Percentiles rank a stretch among this genome's conserved stretches.
Evolutionary conservation across 2,888 invertebrate species (phyloP).

Genomic region (Drosophila tanythrix): DNA sequence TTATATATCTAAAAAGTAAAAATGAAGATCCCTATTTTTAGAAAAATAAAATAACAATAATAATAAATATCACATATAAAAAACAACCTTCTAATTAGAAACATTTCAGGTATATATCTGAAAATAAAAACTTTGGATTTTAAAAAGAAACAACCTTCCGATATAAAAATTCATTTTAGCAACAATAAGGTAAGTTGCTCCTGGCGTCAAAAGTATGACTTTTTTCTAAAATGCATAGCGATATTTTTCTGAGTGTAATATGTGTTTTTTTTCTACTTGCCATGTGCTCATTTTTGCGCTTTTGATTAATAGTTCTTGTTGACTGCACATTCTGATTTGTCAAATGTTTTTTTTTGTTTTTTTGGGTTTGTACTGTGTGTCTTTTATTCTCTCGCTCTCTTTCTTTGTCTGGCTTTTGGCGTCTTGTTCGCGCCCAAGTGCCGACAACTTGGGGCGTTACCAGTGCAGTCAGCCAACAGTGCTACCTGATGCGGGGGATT

Average conservation of each 20-base stretch:
- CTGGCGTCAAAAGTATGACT: neutral
- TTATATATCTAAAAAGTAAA: no score
- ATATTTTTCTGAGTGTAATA: neutral
- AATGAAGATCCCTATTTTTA: no score
- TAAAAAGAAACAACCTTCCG: neutral
- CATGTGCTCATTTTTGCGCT: slow-evolving; percentile 8
- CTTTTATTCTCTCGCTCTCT: slow-evolving; percentile 3
- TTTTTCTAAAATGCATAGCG: neutral
- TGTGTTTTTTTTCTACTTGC: slow-evolving; percentile 2
- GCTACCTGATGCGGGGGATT: slow-evolving; percentile 57
- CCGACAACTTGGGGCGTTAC: slow-evolving; percentile 64
- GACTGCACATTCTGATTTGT: slow-evolving; percentile 56
- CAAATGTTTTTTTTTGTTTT: slow-evolving; percentile 17
- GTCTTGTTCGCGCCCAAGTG: slow-evolving; percentile 41
- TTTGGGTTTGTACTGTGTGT: neutral
- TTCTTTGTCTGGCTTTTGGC: slow-evolving; percentile 26
- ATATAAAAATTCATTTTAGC: neutral
- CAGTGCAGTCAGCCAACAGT: slow-evolving; percentile 18
- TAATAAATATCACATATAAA: no score
- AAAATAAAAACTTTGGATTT: neutral
- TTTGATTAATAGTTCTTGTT: slow-evolving; percentile 53
- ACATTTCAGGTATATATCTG: neutral
- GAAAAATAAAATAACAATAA: no score
- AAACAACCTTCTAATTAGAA: neutral
- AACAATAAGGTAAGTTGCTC: neutral